Percentiles rank a stretch among this genome's conserved stretches.
Evolutionary conservation across 2,797 vertebrate species (phyloP).

Genomic region (Typhlichthys subterraneus): DNA sequence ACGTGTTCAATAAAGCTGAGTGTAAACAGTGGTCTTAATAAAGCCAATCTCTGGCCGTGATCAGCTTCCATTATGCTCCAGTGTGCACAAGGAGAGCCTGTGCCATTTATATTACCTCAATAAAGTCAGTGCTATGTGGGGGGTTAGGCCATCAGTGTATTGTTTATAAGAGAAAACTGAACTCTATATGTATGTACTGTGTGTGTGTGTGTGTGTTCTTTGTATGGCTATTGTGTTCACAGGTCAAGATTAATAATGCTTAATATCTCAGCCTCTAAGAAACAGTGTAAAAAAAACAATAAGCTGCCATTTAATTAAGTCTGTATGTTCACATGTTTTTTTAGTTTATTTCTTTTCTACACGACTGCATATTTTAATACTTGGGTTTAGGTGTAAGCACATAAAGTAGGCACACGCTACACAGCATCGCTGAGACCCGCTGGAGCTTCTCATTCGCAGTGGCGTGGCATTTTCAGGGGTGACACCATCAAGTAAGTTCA

Average conservation of each 20-base stretch:
- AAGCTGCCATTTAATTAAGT: not conserved
- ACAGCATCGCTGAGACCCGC: not conserved
- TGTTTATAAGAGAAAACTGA: conserved; percentile 6
- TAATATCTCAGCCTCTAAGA: conserved; percentile 5
- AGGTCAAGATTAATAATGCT: no score
- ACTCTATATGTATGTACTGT: not conserved
- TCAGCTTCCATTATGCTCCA: conserved; percentile 49
- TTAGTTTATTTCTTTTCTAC: no score
- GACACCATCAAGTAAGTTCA: no score
- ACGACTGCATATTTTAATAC: not conserved
- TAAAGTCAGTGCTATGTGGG: conserved; percentile 52
- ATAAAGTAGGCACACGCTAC: not conserved
- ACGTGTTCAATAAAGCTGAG: conserved; percentile 74
- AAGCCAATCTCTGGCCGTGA: conserved; percentile 52
- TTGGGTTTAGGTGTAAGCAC: not conserved
- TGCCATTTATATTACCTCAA: conserved; percentile 69
- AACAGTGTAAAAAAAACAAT: conserved; percentile 14
- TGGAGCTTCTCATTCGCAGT: no score
- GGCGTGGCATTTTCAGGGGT: no score
- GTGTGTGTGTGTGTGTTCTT: not conserved
- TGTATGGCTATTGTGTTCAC: no score
- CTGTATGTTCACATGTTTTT: not conserved
- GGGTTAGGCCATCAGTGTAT: conserved; percentile 30
- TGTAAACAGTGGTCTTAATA: conserved; percentile 75
- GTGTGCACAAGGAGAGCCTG: conserved; percentile 61